Base-by-base conservation (phyloP, 2,888 invertebrate species). In the Thymelicus acteon region DNA sequence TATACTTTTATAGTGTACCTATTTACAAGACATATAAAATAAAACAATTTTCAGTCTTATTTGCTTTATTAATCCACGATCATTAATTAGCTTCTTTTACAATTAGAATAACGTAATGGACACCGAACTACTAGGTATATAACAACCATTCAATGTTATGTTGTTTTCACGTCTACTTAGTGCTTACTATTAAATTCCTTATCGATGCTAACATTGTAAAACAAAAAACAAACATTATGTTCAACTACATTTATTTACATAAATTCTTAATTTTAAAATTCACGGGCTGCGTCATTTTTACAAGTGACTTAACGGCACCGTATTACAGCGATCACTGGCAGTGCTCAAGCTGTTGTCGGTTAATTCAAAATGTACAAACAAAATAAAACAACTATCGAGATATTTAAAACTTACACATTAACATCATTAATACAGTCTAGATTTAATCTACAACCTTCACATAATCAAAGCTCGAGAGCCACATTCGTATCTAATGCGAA, bases 11-110 rank as follows among this genome's bases (percentile, higher is more conserved):
- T 7, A 63, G 66, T 61, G 68, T 74, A 69, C 68, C 24, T 54
- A 57, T 49, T 63, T 49, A 63, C 31, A 72, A 58, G 68, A 77
- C 80, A 79, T 78, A 78, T 84, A 84, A 82, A 81, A 62, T 78
- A 72, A 71, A 71, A 74, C 70, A 64, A 75, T 78, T 72, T 71
- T 89, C 91, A 91, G 91, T 91, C 91, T 91, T 85, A 87, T 83
- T 86, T 83, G 80, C 82, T 90, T 90, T 90, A 88, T 89, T 90
- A 86, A 78, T 61, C 72, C 74, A 71, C 71, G 67, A 67, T 72
- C 79, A 73, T 80, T 77, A 75, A 73, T 80, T 77, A 75, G 78
- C 78, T 75, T 77, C 75, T 79, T 78, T 77, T 78, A 77, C 76
- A 76, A 78, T 77, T 89, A 87, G 89, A 91, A 89, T 88, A 88